Evolutionary conservation across 2,113 vertebrate genomes (phyloP), one percentile per base, ranked within the genome.

Genomic region (Podarcis muralis): DNA sequence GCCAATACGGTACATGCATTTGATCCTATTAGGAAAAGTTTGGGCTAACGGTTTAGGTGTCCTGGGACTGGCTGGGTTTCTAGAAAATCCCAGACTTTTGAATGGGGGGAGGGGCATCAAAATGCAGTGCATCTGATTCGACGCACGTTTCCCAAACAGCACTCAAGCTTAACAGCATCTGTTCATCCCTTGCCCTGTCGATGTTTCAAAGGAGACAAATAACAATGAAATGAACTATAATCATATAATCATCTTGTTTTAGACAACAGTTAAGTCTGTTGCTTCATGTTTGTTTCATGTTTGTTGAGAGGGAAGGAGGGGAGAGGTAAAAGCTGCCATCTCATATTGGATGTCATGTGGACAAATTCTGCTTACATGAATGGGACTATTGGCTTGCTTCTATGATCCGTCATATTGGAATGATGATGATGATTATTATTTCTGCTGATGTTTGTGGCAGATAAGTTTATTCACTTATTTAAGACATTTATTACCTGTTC

Each of bases 21-120:
- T 27, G 5, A 68, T 85, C 92, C 82, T 37, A 75, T 93, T 62
- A 27, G 13, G 35, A 3, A 71, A 90, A 92, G 48, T 43, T 71
- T 65, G 76, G 53, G n/a, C 74, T 43, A 91, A 80, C 65, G 84
- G 53, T 8, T 80, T 89, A 27, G 43, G 8, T 37, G 40, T 11
- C 74, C 23, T 68, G 13, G 81, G 62, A 37, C 37, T 76, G 4
- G 6, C 1, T 66, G 35, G 30, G 27, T 65, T 53, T 62, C 43
- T 66, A 35, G 30, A 77, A 88, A 66, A 75, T 12, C 22, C 30
- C 32, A 5, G 35, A 20, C 25, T 48, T 72, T 23, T 69, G 22
- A 8, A n/a, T 12, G 71, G 30, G 32, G n/a, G 32, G n/a, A 15
- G 15, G n/a, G 32, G n/a, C 32, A 65, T 37, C 11, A 11, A 53